Evolutionary conservation across 2,113 vertebrate genomes (phyloP).

Genomic region (Arvicanthis niloticus): DNA sequence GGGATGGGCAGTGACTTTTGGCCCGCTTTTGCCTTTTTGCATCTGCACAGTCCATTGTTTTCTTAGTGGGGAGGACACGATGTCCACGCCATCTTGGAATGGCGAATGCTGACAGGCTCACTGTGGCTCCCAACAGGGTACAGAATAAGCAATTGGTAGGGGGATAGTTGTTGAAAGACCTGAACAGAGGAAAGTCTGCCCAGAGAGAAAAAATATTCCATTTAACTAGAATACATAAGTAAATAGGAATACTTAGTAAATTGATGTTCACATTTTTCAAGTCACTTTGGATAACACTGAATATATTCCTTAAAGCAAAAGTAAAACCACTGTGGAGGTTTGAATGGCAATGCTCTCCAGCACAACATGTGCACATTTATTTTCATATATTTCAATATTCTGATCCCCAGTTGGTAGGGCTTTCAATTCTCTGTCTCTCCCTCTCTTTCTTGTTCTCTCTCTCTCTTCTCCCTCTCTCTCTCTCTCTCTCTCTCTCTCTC

Average conservation of each 20-base stretch:
- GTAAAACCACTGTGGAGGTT: not conserved
- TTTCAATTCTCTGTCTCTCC: not conserved
- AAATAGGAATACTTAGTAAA: not conserved
- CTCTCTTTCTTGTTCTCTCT: not conserved
- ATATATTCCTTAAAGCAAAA: not conserved
- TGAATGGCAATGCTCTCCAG: not conserved
- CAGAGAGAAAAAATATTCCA: not conserved
- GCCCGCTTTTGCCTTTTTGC: too few relatives aligned
- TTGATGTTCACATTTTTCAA: not conserved
- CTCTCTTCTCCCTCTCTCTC: not conserved
- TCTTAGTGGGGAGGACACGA: too few relatives aligned
- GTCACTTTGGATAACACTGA: not conserved
- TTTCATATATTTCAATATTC: not conserved
- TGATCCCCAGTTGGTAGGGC: too few relatives aligned
- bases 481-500: not conserved
- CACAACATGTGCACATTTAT: not conserved
- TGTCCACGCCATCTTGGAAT: too few relatives aligned
- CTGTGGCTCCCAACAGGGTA: too few relatives aligned
- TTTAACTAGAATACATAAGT: constrained; percentile 3
- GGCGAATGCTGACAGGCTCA: too few relatives aligned
- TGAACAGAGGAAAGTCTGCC: not conserved
- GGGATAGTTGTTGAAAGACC: not conserved
- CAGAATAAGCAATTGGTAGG: not conserved
- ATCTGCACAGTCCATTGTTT: too few relatives aligned
- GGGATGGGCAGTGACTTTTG: too few relatives aligned